These are phyloP conservation scores for Leptocoma aspasia DNA, from an alignment of 2,113 vertebrate species.

Conservation along the genomic window DNA sequence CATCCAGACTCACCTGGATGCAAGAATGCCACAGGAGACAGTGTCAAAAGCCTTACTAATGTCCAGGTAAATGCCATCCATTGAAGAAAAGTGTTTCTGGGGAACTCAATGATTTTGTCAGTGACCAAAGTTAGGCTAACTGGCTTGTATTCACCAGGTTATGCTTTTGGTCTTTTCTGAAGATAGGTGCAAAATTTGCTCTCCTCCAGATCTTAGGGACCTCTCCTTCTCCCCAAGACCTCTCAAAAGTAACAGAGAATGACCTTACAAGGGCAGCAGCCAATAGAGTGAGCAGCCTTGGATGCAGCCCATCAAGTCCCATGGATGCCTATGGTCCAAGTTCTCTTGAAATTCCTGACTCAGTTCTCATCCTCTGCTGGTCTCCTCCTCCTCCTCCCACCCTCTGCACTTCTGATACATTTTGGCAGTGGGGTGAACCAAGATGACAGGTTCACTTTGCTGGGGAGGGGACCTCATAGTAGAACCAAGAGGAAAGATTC, in stretches of 20 bases:
- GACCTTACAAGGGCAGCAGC: background rate
- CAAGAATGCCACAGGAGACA: background rate
- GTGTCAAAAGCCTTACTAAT: background rate
- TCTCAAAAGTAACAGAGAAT: background rate
- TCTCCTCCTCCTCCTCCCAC: background rate
- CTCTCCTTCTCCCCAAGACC: background rate
- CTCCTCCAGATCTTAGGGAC: background rate
- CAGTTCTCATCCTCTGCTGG: background rate
- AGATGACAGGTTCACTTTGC: background rate
- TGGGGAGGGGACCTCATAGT: background rate
- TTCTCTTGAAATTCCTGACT: background rate
- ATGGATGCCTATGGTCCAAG: background rate
- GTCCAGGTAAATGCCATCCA: background rate
- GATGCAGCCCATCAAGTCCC: background rate
- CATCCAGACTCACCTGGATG: rapidly evolving
- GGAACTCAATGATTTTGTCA: background rate
- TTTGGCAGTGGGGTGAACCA: background rate
- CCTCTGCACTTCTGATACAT: background rate
- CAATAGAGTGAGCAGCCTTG: background rate
- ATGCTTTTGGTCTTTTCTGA: background rate
- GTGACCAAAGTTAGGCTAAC: background rate
- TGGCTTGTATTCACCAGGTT: background rate
- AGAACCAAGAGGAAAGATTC: background rate
- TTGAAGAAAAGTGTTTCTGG: background rate
- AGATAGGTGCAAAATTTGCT: background rate